Evolutionary conservation across 2,797 vertebrate genomes (phyloP).

Genomic region (Sarcoramphus papa): DNA sequence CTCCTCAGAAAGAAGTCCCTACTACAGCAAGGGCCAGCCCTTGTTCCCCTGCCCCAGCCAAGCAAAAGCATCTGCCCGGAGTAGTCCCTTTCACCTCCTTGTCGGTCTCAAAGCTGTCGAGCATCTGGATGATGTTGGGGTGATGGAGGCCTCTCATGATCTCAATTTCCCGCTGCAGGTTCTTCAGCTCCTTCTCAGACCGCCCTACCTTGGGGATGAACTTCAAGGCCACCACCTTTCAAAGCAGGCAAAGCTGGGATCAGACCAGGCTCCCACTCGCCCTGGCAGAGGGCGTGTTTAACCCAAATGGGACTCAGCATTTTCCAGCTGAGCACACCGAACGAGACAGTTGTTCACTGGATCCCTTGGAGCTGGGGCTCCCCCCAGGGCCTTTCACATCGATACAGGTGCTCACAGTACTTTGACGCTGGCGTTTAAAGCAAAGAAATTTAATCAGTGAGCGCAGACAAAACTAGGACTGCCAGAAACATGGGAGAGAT

Average conservation of each 20-base stretch:
- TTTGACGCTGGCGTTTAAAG: not conserved
- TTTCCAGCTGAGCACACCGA: not conserved
- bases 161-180: slow-evolving; percentile 89
- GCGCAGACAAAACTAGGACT: not conserved
- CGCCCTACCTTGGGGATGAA: slow-evolving; percentile 93
- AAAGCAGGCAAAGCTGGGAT: not conserved
- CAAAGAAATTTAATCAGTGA: not conserved
- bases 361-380: not conserved
- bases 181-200: slow-evolving; percentile 90
- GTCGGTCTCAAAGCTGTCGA: slow-evolving; percentile 94
- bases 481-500: not conserved
- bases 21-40: not conserved
- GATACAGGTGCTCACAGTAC: not conserved
- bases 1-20: not conserved
- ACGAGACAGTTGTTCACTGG: not conserved
- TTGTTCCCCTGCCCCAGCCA: not conserved
- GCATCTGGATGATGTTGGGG: slow-evolving; percentile 92
- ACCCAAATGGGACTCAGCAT: not conserved
- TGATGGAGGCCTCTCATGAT: slow-evolving; percentile 91
- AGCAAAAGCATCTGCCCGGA: not conserved
- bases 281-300: not conserved
- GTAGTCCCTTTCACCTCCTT: slow-evolving; percentile 78
- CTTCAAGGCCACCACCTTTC: slow-evolving; percentile 92
- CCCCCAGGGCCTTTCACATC: not conserved
- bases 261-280: not conserved